phyloP scores from a whole-genome alignment of 1,140 invertebrate species.

The Drosophila sproati region DNA sequence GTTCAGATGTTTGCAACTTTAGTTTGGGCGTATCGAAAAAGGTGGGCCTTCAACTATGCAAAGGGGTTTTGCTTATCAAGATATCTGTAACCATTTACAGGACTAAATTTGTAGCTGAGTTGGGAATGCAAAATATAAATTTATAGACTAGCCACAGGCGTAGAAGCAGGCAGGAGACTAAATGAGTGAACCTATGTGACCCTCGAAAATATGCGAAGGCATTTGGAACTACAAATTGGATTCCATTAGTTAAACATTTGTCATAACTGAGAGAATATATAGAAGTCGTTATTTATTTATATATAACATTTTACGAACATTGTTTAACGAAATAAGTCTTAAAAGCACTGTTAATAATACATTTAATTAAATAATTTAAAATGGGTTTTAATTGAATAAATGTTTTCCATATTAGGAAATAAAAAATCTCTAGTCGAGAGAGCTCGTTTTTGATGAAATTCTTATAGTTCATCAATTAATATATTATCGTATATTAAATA shows the following conservation, averaged over 20 bases:
- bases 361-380: too few relatives aligned
- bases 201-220: constrained; percentile 15
- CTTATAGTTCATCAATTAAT: too few relatives aligned
- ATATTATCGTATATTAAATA: too few relatives aligned
- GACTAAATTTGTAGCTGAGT: constrained; percentile 12
- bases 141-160: constrained; percentile 35
- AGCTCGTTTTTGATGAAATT: too few relatives aligned
- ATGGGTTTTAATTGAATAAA: too few relatives aligned
- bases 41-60: constrained; percentile 47
- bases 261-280: constrained; percentile 5
- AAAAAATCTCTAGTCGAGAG: too few relatives aligned
- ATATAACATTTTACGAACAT: too few relatives aligned
- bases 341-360: too few relatives aligned
- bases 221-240: constrained; percentile 8
- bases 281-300: too few relatives aligned
- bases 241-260: constrained; percentile 4
- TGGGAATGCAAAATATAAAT: constrained; percentile 43
- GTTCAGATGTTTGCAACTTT: constrained; percentile 43
- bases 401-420: too few relatives aligned
- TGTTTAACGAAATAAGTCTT: too few relatives aligned
- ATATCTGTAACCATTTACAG: constrained; percentile 27
- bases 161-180: constrained; percentile 16
- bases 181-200: neutral
- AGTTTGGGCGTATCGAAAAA: constrained; percentile 7
- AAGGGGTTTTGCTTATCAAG: constrained; percentile 35